Evolutionary conservation across 2,113 vertebrate genomes (phyloP).

Genomic region (Arvicanthis niloticus): DNA sequence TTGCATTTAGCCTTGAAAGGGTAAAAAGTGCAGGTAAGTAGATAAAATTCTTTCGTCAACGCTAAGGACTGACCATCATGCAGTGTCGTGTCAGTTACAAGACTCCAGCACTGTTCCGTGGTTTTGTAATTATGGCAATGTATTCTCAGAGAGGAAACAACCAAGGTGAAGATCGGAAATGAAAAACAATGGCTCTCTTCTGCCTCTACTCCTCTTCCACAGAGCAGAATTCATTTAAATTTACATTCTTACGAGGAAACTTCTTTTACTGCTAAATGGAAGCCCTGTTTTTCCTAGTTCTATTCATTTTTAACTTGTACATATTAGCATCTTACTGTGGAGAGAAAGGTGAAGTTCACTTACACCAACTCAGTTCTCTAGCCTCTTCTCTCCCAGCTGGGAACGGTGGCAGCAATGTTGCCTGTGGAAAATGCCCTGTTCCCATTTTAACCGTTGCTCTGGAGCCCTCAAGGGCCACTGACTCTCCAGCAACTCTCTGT

Average conservation of each 20-base stretch:
- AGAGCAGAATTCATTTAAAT: background rate
- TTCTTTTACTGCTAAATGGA: background rate
- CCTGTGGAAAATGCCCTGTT: background rate
- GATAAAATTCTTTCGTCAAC: slow-evolving; percentile 4
- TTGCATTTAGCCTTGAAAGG: background rate
- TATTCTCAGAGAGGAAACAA: background rate
- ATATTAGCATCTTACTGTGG: background rate
- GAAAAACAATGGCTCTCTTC: background rate
- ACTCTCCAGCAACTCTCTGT: background rate
- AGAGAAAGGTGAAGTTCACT: background rate
- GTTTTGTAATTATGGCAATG: background rate
- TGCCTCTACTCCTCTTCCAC: background rate
- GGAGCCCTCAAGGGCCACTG: background rate
- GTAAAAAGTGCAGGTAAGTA: background rate
- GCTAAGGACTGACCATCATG: background rate
- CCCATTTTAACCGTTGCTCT: background rate
- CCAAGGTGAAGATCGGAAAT: background rate
- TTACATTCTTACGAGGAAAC: background rate
- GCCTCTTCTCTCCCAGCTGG: background rate
- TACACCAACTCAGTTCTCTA: background rate
- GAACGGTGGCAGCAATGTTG: rapidly evolving
- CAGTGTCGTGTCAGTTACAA: background rate
- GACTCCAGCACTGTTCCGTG: background rate
- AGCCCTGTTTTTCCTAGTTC: background rate
- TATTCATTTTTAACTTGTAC: background rate